Percentiles rank a stretch among this genome's conserved stretches.
Conservation (phyloP, 2,888 invertebrate genomes). For the Mythimna vitellina region DNA sequence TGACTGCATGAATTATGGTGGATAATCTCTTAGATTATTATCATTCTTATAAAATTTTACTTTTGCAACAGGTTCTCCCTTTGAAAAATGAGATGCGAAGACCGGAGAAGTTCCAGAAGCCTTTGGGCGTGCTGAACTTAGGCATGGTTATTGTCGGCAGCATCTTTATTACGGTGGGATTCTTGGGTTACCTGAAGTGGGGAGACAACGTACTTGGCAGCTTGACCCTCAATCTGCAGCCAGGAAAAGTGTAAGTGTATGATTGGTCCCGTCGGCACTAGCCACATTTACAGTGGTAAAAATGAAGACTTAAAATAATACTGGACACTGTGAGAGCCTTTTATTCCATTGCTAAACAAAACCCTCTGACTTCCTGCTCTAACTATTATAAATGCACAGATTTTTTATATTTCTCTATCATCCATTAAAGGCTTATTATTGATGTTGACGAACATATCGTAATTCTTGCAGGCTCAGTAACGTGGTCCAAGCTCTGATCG, state of each 20-base stretch:
- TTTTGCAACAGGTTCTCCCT: conserved; percentile 94
- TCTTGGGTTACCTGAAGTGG: conserved; percentile 96
- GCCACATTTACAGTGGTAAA: not conserved
- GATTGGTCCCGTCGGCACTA: not conserved
- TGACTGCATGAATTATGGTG: not conserved
- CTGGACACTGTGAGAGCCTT: not conserved
- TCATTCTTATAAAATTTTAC: not conserved
- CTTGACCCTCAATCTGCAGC: conserved; percentile 96
- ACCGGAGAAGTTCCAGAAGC: conserved; percentile 94
- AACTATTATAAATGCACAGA: not conserved
- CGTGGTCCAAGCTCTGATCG: conserved; percentile 95
- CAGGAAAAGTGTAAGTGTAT: conserved; percentile 88
- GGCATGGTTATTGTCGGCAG: conserved; percentile 95
- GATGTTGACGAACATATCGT: not conserved
- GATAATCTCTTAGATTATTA: no score
- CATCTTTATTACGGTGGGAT: conserved; percentile 95
- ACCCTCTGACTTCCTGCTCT: not conserved
- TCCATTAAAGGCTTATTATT: not conserved
- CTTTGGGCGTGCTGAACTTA: conserved; percentile 96
- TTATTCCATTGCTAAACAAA: not conserved
- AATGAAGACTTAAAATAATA: not conserved
- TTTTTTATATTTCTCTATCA: not conserved
- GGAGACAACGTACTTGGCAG: conserved; percentile 95
- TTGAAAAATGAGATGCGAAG: conserved; percentile 97
- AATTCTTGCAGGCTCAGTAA: conserved; percentile 93